Percentiles rank a stretch among this genome's conserved stretches.
Conservation (phyloP, 2,888 invertebrate genomes). For the Meloe dianella region DNA sequence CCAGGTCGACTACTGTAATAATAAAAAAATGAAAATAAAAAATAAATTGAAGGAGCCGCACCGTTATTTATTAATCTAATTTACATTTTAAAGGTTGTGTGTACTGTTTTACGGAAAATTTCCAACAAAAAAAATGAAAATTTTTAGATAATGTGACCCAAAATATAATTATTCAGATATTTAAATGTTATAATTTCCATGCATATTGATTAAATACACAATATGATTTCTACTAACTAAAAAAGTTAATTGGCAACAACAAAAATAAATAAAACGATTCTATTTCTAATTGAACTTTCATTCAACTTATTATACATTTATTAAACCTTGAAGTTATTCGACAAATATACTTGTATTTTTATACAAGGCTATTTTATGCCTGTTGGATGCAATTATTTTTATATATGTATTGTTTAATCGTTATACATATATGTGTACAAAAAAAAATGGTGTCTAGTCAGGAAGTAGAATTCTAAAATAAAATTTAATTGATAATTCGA, state of each 20-base stretch:
- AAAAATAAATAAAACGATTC: background rate
- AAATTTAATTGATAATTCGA: background rate
- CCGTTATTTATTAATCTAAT: constrained; percentile 8
- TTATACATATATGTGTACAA: background rate
- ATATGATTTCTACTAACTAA: too few relatives aligned
- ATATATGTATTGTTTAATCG: background rate
- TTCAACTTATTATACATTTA: background rate
- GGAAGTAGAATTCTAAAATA: background rate
- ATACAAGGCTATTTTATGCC: background rate
- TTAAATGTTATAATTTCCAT: too few relatives aligned
- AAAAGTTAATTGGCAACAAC: too few relatives aligned
- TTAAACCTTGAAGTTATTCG: constrained; percentile 1
- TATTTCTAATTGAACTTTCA: background rate
- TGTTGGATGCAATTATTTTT: background rate
- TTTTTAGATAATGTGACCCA: background rate
- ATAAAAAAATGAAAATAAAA: background rate
- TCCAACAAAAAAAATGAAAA: too few relatives aligned
- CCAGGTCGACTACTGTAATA: background rate
- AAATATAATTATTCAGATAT: too few relatives aligned
- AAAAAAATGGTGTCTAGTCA: constrained; percentile 2
- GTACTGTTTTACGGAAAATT: background rate
- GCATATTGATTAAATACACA: too few relatives aligned
- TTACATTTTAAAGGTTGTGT: background rate
- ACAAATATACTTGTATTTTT: background rate
- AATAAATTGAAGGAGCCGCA: background rate